A percentile compares a stretch with the other conserved stretches of the same genome.
phyloP scores from a whole-genome alignment of 1,140 invertebrate genomes.

The Drosophila kurseongensis region DNA sequence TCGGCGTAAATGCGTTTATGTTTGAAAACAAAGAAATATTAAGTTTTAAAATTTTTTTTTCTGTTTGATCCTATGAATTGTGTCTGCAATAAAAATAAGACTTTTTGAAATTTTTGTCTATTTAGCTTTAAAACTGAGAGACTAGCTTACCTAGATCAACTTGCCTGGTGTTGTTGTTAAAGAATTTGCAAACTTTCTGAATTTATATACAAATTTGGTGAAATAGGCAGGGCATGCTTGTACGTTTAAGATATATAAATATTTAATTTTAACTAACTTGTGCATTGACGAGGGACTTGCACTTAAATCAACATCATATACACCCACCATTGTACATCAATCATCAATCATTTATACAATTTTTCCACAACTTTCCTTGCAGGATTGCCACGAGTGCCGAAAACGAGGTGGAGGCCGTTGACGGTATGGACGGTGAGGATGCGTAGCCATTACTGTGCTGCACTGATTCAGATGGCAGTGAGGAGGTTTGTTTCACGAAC shows the following conservation, averaged over 20 bases:
- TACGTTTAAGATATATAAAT: neutral
- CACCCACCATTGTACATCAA: conserved; percentile 7
- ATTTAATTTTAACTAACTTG: neutral
- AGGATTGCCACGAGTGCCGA: conserved; percentile 72
- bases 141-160: too few species aligned
- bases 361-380: conserved; percentile 29
- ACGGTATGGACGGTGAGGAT: conserved; percentile 67
- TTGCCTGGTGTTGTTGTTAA: too few species aligned
- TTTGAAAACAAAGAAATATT: too few species aligned
- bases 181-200: too few species aligned
- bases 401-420: conserved; percentile 49
- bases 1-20: too few species aligned
- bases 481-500: conserved; percentile 68
- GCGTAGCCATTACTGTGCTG: conserved; percentile 84
- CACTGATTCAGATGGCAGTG: conserved; percentile 78
- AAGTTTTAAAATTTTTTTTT: too few species aligned
- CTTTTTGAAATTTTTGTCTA: too few species aligned
- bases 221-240: too few species aligned
- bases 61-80: too few species aligned
- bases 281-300: conserved; percentile 14
- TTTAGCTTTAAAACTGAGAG: too few species aligned
- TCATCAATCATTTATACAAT: conserved; percentile 38
- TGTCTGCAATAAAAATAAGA: too few species aligned
- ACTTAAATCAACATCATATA: neutral
- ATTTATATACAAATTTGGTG: too few species aligned